Conservation (phyloP, 2,113 vertebrate species). For the Elaphurus davidianus region DNA sequence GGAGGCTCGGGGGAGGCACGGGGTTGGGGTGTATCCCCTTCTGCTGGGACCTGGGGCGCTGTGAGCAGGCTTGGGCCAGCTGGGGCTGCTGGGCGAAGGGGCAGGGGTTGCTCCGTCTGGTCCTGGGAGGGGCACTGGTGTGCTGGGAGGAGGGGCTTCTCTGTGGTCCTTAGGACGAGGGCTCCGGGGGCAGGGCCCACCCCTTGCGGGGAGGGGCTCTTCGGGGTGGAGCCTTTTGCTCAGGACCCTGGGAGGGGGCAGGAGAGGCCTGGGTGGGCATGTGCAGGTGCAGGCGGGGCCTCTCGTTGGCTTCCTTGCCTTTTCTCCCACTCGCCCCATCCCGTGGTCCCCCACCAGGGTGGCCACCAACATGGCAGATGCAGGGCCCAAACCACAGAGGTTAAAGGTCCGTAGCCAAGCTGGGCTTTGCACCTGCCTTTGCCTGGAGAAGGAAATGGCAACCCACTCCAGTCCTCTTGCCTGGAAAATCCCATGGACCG, state of each 20-base stretch:
- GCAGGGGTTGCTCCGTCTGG: background rate
- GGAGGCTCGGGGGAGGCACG: fast-evolving
- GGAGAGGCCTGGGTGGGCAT: background rate
- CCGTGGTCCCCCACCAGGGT: no score
- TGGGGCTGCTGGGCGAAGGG: background rate
- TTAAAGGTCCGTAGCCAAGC: background rate
- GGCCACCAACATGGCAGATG: no score
- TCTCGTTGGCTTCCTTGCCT: background rate
- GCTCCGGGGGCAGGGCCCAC: background rate
- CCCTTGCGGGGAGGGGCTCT: background rate
- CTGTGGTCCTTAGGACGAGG: background rate
- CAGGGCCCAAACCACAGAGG: background rate
- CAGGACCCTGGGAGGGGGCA: no score
- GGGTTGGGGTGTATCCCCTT: background rate
- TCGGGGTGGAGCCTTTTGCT: background rate
- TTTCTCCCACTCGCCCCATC: fast-evolving
- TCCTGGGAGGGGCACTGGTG: background rate
- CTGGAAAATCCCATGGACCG: no score
- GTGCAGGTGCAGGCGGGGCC: background rate
- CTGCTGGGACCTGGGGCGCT: background rate
- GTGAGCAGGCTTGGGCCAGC: background rate
- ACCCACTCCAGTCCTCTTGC: no score
- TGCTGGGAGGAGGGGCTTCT: background rate
- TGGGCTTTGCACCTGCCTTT: background rate
- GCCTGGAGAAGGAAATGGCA: background rate